Evolutionary conservation across 30 jellyfish, hydroid and myxozoan species (phyloP).

Genomic region (Cassiopea xamachana): DNA sequence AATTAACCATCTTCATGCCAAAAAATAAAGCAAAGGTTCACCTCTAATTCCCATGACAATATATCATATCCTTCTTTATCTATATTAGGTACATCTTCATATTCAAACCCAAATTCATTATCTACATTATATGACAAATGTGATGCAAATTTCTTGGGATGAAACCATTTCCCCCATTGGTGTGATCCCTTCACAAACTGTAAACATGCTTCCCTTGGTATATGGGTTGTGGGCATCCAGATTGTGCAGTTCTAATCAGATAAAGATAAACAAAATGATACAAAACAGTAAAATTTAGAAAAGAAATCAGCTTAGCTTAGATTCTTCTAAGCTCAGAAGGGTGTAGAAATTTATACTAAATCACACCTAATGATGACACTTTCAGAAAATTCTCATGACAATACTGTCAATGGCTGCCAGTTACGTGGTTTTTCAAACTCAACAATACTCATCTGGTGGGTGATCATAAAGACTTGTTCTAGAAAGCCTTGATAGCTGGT

Average conservation of each 20-base stretch:
- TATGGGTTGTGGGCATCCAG: constrained; percentile 79
- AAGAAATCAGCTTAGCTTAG: background rate
- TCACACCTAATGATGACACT: too few species aligned
- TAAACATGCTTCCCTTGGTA: constrained; percentile 49
- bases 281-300: background rate
- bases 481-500: too few species aligned
- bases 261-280: background rate
- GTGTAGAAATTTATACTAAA: too few species aligned
- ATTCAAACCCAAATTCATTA: constrained; percentile 10
- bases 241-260: constrained; percentile 69
- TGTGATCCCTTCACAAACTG: constrained; percentile 84
- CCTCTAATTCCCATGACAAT: constrained; percentile 87
- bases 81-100: constrained; percentile 43
- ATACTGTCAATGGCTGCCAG: background rate
- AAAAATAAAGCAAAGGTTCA: too few species aligned
- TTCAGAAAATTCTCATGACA: background rate
- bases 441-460: too few species aligned
- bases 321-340: too few species aligned
- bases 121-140: constrained; percentile 40
- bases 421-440: background rate
- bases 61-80: constrained; percentile 39
- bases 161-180: constrained; percentile 70
- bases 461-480: too few species aligned
- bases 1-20: too few species aligned
- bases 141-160: constrained; percentile 69